Base-by-base conservation (phyloP, 2,797 vertebrate genomes). In the Cryptoblepharus egeriae region DNA sequence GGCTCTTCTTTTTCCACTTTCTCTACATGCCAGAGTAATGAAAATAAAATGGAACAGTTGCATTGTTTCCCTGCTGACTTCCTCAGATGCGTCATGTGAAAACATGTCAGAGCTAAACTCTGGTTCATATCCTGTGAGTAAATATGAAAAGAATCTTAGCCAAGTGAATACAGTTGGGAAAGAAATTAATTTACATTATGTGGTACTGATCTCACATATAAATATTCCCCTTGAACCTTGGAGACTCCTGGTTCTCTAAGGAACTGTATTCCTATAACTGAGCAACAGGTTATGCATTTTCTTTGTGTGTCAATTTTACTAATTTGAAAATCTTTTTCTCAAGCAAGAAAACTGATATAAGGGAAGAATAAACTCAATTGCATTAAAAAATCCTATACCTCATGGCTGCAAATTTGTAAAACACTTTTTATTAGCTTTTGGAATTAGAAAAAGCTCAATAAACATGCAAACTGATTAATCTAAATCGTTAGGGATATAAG, bases 1-100 rank as follows among this genome's bases (percentile, higher is more conserved):
- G 39, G 4, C 57, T 42, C 61, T 75, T n/a, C 15, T n/a, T 74
- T 20, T 75, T 85, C 2, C 75, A 89, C n/a, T 58, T 82, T 85
- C 68, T 6, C 69, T 86, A 16, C 89, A 4, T 79, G 71, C 79
- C 86, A 80, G 79, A 5, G 58, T 57, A 88, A 68, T 85, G 81
- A 75, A 89, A 83, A 88, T 88, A 89, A 90, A 57, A 73, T 80
- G 85, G 63, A 91, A 87, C 58, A 79, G 83, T 92, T 89, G 89
- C 87, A 85, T 86, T 90, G 86, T 89, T 93, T 93, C 79, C 74
- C 81, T 79, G 61, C 68, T 85, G 77, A 90, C 1, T 81, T 83
- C 87, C 74, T 71, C 67, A 57, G 20, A 85, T 81, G 82, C 55
- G n/a, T 89, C 63, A 82, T 90, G 86, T 87, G 78, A 90, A 94